Base-by-base conservation (phyloP, 2,888 invertebrate genomes). In the Axea sp. region DNA sequence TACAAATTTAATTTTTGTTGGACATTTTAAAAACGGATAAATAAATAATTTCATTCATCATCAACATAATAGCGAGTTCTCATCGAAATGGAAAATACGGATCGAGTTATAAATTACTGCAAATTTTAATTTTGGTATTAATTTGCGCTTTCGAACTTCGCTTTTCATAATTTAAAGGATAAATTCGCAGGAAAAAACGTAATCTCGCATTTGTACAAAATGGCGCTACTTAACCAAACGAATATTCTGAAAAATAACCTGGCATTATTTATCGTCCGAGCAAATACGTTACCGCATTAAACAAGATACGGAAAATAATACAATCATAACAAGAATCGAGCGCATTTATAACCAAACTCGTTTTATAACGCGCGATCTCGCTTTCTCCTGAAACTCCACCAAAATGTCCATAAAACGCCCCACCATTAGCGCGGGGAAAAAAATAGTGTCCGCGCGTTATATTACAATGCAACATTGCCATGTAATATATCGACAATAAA, bases 321-420 rank as follows among this genome's bases (percentile, higher is more conserved):
- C 55, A 71, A 71, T 57, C 55, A 64, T 71, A 71, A 71, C 31
- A 30, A 33, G 57, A 55, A 57, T 49, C 49, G 49, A 64, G 43
- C 55, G 35, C 55, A 55, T 69, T 69, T 60, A 64, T 51, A 51
- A 51, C 51, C 51, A 35, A 43, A 59, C 64, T 35, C 55, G 72
- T 64, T 72, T 59, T 72, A 64, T 64, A 57, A 64, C 72, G 57
- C 64, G 59, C 43, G 72, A 33, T 59, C 43, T 24, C 49, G 53
- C 68, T 68, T 73, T 73, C 73, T 67, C 73, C 45, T 59, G 62
- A 47, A 68, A 69, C 33, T 26, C 41, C 57, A 53, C 68, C 64
- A 35, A 74, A 68, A 74, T 68, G 57, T 74, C 45, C 73, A 62
- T 57, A 53, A 68, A 68, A 64, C 45, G 37, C 37, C 71, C 51